A percentile compares a stretch with the other conserved stretches of the same genome.
phyloP scores from a whole-genome alignment of 2,113 vertebrate genomes.

The Chamaea fasciata region DNA sequence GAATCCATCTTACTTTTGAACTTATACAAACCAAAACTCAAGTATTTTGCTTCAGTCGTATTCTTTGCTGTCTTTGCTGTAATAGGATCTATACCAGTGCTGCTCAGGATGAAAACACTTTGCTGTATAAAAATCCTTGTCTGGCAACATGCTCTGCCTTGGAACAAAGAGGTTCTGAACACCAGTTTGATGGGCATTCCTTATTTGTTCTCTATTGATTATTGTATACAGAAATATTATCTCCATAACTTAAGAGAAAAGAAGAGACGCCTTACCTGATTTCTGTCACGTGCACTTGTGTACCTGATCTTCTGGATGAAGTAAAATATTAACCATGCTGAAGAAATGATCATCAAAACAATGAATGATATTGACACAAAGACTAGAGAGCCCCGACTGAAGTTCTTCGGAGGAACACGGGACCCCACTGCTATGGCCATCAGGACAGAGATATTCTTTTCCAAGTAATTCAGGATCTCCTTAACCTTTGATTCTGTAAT shows the following conservation, averaged over 20 bases:
- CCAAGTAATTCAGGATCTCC: conserved; percentile 90
- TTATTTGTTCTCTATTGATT: neutral
- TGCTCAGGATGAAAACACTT: neutral
- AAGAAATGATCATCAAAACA: conserved; percentile 96
- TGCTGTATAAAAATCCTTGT: neutral
- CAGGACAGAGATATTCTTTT: conserved; percentile 90
- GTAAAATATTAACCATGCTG: conserved; percentile 98
- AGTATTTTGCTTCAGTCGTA: neutral
- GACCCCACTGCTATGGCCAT: conserved; percentile 88
- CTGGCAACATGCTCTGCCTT: neutral
- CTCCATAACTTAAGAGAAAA: neutral
- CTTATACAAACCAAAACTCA: neutral
- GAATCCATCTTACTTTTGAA: neutral
- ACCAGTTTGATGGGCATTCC: neutral
- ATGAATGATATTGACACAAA: conserved; percentile 99
- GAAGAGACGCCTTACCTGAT: conserved; percentile 80
- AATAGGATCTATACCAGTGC: neutral
- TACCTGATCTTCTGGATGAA: conserved; percentile 98
- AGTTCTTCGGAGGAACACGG: conserved; percentile 82
- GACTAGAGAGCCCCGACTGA: conserved; percentile 91
- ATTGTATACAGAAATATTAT: neutral
- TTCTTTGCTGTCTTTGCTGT: neutral
- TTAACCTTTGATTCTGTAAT: conserved; percentile 92
- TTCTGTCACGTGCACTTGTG: conserved; percentile 87
- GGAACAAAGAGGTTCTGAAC: neutral